Percentiles rank a stretch among this genome's conserved stretches.
phyloP scores from a whole-genome alignment of 2,888 invertebrate species.

The Drosophila putrida region DNA sequence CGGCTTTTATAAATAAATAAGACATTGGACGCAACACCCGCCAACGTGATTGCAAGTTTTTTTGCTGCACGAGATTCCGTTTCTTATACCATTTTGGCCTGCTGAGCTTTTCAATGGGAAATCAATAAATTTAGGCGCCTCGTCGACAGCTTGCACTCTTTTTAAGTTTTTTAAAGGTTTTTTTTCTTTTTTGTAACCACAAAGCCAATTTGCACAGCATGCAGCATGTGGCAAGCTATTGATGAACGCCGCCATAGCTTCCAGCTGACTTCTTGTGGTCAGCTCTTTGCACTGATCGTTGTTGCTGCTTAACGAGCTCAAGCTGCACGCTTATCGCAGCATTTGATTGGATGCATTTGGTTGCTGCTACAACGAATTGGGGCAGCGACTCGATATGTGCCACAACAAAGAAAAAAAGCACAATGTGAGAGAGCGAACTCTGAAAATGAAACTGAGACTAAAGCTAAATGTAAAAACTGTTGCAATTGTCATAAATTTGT shows the following conservation, averaged over 20 bases:
- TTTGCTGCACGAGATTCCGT: constrained; percentile 22
- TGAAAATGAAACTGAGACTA: background rate
- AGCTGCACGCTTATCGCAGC: constrained; percentile 52
- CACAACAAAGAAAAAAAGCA: constrained; percentile 2
- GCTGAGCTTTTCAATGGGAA: constrained; percentile 45
- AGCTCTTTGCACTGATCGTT: constrained; percentile 4
- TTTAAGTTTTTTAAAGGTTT: background rate
- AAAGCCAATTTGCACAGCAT: constrained; percentile 76
- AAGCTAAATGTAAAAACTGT: constrained; percentile 11
- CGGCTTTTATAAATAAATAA: constrained; percentile 55
- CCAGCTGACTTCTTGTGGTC: constrained; percentile 29
- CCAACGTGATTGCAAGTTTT: constrained; percentile 13
- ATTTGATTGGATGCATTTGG: constrained; percentile 48
- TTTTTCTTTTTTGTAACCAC: constrained; percentile 19
- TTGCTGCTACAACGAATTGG: constrained; percentile 45
- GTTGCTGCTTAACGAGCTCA: constrained; percentile 55
- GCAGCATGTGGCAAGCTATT: constrained; percentile 44
- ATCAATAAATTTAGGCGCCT: constrained; percentile 63
- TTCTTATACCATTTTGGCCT: constrained; percentile 15
- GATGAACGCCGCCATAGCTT: constrained; percentile 53
- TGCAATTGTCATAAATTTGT: constrained; percentile 50
- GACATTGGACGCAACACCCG: constrained; percentile 34
- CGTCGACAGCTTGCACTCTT: constrained; percentile 41
- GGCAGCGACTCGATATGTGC: constrained; percentile 40
- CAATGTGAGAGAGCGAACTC: constrained; percentile 1